phyloP scores from a whole-genome alignment of 2,888 invertebrate genomes.

The Tetragonula carbonaria region DNA sequence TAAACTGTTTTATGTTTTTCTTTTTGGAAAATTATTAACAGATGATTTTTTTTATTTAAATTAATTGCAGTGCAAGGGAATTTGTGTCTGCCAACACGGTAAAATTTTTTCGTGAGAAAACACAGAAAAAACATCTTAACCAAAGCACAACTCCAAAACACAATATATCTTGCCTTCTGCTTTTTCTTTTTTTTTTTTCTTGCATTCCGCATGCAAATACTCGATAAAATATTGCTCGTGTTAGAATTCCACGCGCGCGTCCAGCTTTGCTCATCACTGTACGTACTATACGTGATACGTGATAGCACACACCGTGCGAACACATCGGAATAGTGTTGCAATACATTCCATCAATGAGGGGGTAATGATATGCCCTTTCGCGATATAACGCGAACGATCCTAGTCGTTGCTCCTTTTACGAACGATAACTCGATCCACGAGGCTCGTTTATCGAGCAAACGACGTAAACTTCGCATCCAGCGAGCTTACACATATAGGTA shows the following conservation, averaged over 20 bases:
- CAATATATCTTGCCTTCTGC: rapidly evolving
- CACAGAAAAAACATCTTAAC: no score
- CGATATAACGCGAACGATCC: constrained; percentile 1
- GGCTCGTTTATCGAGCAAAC: constrained; percentile 21
- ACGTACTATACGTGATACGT: not conserved
- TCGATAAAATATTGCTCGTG: no score
- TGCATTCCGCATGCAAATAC: no score
- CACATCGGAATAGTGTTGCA: constrained; percentile 11
- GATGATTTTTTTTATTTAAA: no score
- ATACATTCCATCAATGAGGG: constrained; percentile 28
- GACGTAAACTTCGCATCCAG: not conserved
- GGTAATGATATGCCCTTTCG: constrained; percentile 43
- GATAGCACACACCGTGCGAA: not conserved
- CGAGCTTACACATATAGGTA: not conserved
- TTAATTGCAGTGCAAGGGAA: no score
- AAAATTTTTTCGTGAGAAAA: no score
- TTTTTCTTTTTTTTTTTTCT: no score
- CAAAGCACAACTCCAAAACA: no score
- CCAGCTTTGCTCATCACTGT: no score
- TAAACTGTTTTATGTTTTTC: no score
- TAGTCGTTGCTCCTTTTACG: constrained; percentile 23
- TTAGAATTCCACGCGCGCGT: not conserved
- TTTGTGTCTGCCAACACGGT: no score
- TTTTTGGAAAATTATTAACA: no score
- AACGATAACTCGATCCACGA: constrained; percentile 15